These are phyloP conservation scores for Charina bottae DNA, from an alignment of 2,113 vertebrate species.

Conservation along the genomic window DNA sequence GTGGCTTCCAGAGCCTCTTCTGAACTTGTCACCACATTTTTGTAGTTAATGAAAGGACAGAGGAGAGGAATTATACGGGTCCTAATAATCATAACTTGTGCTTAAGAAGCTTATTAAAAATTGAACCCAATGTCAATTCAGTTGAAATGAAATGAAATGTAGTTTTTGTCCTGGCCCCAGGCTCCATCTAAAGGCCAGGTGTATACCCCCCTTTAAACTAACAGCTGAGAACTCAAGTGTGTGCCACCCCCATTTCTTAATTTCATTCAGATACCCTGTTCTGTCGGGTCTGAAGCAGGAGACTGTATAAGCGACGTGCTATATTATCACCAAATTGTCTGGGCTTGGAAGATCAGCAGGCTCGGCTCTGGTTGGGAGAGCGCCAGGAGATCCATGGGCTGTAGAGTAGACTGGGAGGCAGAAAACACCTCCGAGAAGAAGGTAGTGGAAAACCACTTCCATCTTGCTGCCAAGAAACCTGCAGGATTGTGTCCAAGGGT, in stretches of 20 bases:
- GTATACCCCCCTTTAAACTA: neutral
- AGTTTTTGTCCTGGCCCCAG: no score
- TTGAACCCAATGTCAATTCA: no score
- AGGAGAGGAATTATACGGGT: no score
- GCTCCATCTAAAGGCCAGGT: no score
- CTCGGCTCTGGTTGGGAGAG: neutral
- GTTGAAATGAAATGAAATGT: no score
- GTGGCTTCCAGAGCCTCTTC: neutral
- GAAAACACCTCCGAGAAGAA: neutral
- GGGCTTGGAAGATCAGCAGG: neutral
- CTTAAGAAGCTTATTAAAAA: no score
- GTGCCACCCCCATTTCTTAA: neutral
- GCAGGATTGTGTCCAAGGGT: neutral
- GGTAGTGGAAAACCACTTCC: neutral
- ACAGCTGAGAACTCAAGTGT: neutral
- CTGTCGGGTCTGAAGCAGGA: neutral
- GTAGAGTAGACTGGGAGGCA: neutral
- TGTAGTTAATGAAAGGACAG: no score
- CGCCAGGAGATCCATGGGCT: neutral
- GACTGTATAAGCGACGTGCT: neutral
- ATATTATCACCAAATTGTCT: neutral
- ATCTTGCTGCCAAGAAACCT: neutral
- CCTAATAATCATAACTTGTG: no score
- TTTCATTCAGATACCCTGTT: neutral
- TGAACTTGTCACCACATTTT: neutral